phyloP scores from a whole-genome alignment of 2,888 invertebrate species.

The Omphaloscelis lunosa region DNA sequence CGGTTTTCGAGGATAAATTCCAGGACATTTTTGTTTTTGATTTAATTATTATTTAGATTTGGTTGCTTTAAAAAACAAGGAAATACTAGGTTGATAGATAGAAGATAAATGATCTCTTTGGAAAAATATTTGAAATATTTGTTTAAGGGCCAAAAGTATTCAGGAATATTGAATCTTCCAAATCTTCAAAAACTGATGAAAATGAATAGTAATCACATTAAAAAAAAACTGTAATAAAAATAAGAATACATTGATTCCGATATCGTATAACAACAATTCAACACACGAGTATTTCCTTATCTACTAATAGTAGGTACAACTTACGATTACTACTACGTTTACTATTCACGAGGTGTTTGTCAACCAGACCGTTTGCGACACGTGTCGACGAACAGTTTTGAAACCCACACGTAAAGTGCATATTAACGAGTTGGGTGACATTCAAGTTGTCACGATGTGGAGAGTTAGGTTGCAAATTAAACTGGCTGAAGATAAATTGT shows the following conservation, averaged over 20 bases:
- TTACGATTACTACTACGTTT: conserved; percentile 33
- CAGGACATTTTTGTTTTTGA: not conserved
- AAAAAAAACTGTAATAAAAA: not conserved
- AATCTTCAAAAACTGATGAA: too few relatives aligned
- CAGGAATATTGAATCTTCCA: not conserved
- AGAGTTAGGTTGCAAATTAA: not conserved
- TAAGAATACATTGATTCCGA: not conserved
- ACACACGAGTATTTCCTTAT: conserved; percentile 37
- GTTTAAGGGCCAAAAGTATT: not conserved
- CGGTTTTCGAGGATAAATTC: not conserved
- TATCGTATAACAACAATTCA: not conserved
- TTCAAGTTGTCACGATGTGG: conserved; percentile 3
- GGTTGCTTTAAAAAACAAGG: not conserved
- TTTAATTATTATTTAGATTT: too few relatives aligned
- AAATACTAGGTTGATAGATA: not conserved
- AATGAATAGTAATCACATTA: not conserved
- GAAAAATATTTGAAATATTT: not conserved
- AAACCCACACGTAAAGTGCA: conserved; percentile 11
- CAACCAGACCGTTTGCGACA: not conserved
- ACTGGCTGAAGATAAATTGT: not conserved
- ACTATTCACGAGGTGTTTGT: conserved; percentile 28
- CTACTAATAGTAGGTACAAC: conserved; percentile 10
- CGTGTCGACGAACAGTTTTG: conserved; percentile 4
- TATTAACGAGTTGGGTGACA: conserved; percentile 6
- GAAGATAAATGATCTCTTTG: not conserved